Base-by-base conservation (phyloP, 1,140 invertebrate genomes). In the Aphelinus certus region DNA sequence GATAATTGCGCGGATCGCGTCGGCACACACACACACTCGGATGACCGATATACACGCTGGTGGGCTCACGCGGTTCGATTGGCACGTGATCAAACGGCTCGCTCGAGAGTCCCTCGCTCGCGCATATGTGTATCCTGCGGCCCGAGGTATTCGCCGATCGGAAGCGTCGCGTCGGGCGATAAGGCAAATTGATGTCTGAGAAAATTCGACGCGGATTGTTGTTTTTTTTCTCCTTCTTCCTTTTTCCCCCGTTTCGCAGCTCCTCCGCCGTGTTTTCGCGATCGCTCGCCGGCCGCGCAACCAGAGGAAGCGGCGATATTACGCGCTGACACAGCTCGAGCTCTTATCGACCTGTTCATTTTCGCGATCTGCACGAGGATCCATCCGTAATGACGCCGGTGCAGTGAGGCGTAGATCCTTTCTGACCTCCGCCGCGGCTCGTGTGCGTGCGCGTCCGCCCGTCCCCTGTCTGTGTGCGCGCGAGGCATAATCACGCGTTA, bases 371-470 rank as follows among this genome's bases (percentile, higher is more conserved):
- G 72, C 60, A 4, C 61, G 61, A 62, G 78, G 80, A 83, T 82
- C 82, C 80, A 81, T 81, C 73, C 76, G 77, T 82, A 83, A 84
- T 84, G 81, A 80, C 79, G 78, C 77, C 63, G 70, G 78, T 77
- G 82, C 84, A 84, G 83, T 84, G 76, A 84, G 56, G 81, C 84
- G 79, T 83, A 83, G 80, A 84, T 85, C 84, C 84, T 82, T 75
- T 79, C 80, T 82, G 82, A 83, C 82, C 81, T 83, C 81, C 62
- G 49, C 61, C 9, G n/a, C 42, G 10, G 56, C 9, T 7, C 10
- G 45, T 51, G 43, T 47, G 48, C 57, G 48, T 7, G 42, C 26
- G 49, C 7, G 60, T 6, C 58, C n/a, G 70, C 7, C 26, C 51
- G 9, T 53, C n/a, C 60, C 7, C 26, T 9, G 9, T 53, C 9